A percentile compares a stretch with the other conserved stretches of the same genome.
phyloP scores from a whole-genome alignment of 2,113 vertebrate species.

The pig (Sus scrofa) region T2T-Sscrofa CM000813.6:112628001-112628500 shows the following conservation, averaged over 20 bases:
- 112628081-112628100: conserved; percentile 23
- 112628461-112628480: no score
- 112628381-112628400: no score
- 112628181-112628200: conserved; percentile 23
- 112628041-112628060: neutral
- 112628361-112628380: neutral
- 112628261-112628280: neutral
- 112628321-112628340: neutral
- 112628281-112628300: neutral
- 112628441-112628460: no score
- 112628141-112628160: neutral
- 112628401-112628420: no score
- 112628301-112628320: neutral
- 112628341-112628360: conserved; percentile 31
- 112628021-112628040: neutral
- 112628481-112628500: neutral
- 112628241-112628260: neutral
- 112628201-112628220: neutral
- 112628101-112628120: conserved; percentile 54
- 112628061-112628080: neutral
- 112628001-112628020: neutral
- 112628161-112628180: neutral
- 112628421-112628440: no score
- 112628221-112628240: conserved; percentile 31
- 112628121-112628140: neutral